phyloP scores from a whole-genome alignment of 2,888 invertebrate genomes.

The Incurvaria masculella region DNA sequence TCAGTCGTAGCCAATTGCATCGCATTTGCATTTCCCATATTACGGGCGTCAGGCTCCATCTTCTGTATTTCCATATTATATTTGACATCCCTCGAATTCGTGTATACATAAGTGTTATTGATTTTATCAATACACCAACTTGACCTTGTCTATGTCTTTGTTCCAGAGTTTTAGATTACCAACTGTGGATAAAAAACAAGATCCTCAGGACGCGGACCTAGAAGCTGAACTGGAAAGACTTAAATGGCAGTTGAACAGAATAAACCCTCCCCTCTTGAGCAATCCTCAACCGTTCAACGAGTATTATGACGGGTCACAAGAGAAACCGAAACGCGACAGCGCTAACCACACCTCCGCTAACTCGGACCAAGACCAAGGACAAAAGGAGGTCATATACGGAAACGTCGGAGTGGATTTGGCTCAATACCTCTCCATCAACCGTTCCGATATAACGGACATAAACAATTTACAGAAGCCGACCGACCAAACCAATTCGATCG shows the following conservation, averaged over 20 bases:
- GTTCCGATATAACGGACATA: conserved; percentile 20
- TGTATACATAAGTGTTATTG: too few relatives aligned
- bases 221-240: conserved; percentile 46
- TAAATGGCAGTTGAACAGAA: conserved; percentile 31
- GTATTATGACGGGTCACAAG: conserved; percentile 17
- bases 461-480: conserved; percentile 5
- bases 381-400: conserved; percentile 45
- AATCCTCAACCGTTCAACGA: not conserved
- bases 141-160: too few relatives aligned
- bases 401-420: conserved; percentile 45
- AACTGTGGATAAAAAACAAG: conserved; percentile 23
- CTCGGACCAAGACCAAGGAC: conserved; percentile 26
- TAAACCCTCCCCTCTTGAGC: not conserved
- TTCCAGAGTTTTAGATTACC: too few relatives aligned
- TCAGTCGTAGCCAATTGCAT: too few relatives aligned
- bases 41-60: too few relatives aligned
- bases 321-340: conserved; percentile 49
- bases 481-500: too few relatives aligned
- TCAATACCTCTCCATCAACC: conserved; percentile 27
- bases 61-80: too few relatives aligned
- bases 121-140: too few relatives aligned
- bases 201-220: conserved; percentile 29
- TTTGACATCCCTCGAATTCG: too few relatives aligned
- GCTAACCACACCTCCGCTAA: conserved; percentile 28
- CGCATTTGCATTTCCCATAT: too few relatives aligned